Conservation (phyloP, 2,113 vertebrate species). For the Rhizomys pruinosus region DNA sequence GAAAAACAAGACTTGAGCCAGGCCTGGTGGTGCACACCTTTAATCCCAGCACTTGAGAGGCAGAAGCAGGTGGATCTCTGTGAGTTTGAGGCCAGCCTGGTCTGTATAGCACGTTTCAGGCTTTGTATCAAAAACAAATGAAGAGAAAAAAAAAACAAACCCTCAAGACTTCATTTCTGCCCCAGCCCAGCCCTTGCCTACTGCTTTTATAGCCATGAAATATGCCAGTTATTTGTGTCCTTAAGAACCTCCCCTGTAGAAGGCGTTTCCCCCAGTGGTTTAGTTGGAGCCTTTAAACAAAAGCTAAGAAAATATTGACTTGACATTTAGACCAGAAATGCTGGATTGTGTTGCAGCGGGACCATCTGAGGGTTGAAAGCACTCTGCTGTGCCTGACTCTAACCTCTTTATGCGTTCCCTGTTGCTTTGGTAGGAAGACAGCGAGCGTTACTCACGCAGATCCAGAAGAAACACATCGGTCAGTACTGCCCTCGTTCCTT, state of each 20-base stretch:
- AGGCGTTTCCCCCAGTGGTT: background rate
- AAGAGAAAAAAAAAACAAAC: background rate
- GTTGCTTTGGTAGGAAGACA: conserved; percentile 93
- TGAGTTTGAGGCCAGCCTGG: too few relatives aligned
- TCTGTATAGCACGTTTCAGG: too few relatives aligned
- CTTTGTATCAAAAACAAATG: too few relatives aligned
- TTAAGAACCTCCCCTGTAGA: background rate
- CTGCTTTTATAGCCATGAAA: background rate
- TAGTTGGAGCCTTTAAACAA: background rate
- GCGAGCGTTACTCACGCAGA: conserved; percentile 93
- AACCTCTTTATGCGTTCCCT: conserved; percentile 71
- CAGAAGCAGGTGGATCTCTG: too few relatives aligned
- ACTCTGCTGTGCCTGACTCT: conserved; percentile 30
- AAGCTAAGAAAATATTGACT: background rate
- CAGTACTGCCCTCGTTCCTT: conserved; percentile 84
- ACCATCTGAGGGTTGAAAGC: rapidly evolving
- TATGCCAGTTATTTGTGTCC: too few relatives aligned
- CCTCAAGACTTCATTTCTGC: background rate
- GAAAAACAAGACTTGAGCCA: background rate
- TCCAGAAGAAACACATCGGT: conserved; percentile 92
- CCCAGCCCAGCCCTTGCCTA: background rate
- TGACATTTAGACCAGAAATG: background rate
- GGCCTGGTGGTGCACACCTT: too few relatives aligned
- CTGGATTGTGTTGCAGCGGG: rapidly evolving
- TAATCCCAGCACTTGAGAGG: too few relatives aligned